phyloP scores from a whole-genome alignment of 2,797 vertebrate genomes.

The Hemibagrus guttatus region DNA sequence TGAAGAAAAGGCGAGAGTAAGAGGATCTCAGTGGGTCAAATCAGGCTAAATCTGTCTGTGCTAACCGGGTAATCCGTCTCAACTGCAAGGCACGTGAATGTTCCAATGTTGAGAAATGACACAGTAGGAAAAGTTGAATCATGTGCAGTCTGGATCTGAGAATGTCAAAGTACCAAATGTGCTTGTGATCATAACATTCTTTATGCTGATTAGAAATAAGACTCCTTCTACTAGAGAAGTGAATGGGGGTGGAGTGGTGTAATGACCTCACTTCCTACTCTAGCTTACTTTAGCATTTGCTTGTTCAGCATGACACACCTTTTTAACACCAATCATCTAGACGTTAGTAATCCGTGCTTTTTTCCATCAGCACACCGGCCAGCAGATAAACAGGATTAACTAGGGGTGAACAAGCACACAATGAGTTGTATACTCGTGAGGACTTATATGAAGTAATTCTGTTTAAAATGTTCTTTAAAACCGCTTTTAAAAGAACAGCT shows the following conservation, averaged over 20 bases:
- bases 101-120: background rate
- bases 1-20: constrained; percentile 22
- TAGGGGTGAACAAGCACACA: constrained; percentile 34
- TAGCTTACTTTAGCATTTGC: constrained; percentile 39
- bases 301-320: constrained; percentile 41
- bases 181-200: no score
- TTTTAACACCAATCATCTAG: constrained; percentile 33
- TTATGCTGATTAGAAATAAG: background rate
- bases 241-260: constrained; percentile 45
- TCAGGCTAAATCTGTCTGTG: constrained; percentile 14
- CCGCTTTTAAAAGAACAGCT: background rate
- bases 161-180: background rate
- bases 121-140: background rate
- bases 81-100: constrained; percentile 5
- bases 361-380: constrained; percentile 59
- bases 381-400: constrained; percentile 56
- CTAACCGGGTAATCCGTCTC: constrained; percentile 39
- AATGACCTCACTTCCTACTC: constrained; percentile 39
- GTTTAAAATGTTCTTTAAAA: background rate
- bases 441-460: background rate
- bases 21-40: constrained; percentile 33
- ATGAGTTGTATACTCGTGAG: background rate
- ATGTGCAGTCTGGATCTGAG: background rate
- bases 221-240: background rate
- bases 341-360: constrained; percentile 51